Evolutionary conservation across 2,113 vertebrate species (phyloP), one percentile per base, ranked within the genome.

Genomic region (Serilophus lunatus): DNA sequence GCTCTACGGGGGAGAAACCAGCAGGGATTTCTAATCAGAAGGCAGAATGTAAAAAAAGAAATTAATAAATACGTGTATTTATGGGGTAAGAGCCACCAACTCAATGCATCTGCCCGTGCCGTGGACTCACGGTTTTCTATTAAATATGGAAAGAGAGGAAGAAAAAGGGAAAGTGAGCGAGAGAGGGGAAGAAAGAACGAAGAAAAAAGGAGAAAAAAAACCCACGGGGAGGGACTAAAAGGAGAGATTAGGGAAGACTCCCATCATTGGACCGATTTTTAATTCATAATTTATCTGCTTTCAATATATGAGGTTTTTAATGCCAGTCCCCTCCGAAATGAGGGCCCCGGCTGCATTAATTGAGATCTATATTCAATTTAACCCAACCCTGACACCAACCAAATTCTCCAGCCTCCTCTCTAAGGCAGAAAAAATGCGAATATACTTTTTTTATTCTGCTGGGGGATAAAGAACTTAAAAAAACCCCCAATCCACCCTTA

Each of bases 21-120:
- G 3, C 2, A 2, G 61, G 35, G 35, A 20, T 42, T 8, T 6
- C 59, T 9, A 2, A 3, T 2, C 18, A 5, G 53, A 44, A 38
- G 7, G 12, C 6, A 2, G 2, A 13, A 4, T 1, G 25, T 8
- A 1, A 24, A 2, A n/a, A 3, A 0, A 9, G 36, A 10, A 2
- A 7, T 5, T 26, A 42, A 45, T 22, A n/a, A 56, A 75, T 53
- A 38, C 15, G 51, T 0, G 6, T 3, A 28, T 47, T 51, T 35
- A 3, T 9, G 47, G 68, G 36, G 24, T 26, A 9, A 23, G 26
- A 29, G 18, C 7, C 49, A 35, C 28, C 5, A 26, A 26, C 10
- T 24, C 3, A 0, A 1, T 20, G 22, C 12, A 76, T 38, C 24
- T 40, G 25, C 4, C 18, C 1, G 2, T 9, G 36, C 33, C 12